phyloP scores from a whole-genome alignment of 2,888 invertebrate genomes.

The Willowsia nigromaculata region DNA sequence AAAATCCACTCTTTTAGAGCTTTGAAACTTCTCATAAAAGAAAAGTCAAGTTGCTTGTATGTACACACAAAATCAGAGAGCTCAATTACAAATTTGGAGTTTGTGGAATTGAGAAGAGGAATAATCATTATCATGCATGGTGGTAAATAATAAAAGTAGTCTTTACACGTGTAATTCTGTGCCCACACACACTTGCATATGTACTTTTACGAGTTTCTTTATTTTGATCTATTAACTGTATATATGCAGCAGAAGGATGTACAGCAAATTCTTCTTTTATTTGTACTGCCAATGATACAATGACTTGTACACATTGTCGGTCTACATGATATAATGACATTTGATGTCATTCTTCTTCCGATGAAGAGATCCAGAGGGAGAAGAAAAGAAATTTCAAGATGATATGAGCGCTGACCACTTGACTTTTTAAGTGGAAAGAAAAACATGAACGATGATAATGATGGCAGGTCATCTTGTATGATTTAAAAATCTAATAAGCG shows the following conservation, averaged over 20 bases:
- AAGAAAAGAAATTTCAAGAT: background rate
- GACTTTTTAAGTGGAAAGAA: background rate
- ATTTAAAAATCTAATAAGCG: background rate
- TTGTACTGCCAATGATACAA: background rate
- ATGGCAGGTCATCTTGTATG: background rate
- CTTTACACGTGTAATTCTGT: constrained; percentile 62
- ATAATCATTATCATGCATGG: background rate
- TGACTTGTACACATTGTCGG: background rate
- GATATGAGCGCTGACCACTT: background rate
- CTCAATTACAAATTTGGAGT: constrained; percentile 38
- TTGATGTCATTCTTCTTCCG: background rate
- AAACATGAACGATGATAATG: background rate
- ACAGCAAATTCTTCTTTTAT: background rate
- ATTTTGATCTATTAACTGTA: background rate
- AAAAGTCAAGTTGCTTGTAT: background rate
- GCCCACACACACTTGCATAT: constrained; percentile 39
- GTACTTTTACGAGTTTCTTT: background rate
- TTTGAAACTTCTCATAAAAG: background rate
- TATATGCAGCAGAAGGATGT: background rate
- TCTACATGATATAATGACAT: background rate
- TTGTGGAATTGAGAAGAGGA: background rate
- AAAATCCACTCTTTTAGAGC: background rate
- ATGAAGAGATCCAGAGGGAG: background rate
- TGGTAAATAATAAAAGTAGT: background rate
- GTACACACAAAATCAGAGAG: background rate